These are phyloP conservation scores for Trididemnum nubilum DNA, from an alignment of 23 tunicate species.

Conservation along the genomic window DNA sequence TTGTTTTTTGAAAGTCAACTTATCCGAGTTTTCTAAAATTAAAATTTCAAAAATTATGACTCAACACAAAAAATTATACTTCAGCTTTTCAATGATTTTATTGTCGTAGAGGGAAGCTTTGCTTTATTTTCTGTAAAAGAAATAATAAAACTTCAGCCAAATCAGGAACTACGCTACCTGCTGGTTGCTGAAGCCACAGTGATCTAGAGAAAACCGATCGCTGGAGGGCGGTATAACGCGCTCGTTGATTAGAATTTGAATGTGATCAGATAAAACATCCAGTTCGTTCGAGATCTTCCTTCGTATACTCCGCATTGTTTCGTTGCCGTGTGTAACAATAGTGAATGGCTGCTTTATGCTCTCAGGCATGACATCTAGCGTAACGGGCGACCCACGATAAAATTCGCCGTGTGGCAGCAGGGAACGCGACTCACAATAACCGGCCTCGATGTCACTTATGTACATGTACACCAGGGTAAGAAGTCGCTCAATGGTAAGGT, in stretches of 20 bases:
- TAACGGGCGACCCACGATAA: constrained; percentile 65
- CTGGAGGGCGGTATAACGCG: constrained; percentile 46
- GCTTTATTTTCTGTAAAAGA: too few relatives aligned
- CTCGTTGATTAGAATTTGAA: constrained; percentile 62
- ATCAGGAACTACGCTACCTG: too few relatives aligned
- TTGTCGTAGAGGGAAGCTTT: too few relatives aligned
- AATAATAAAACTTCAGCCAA: too few relatives aligned
- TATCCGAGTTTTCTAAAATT: too few relatives aligned
- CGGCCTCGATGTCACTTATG: constrained; percentile 60
- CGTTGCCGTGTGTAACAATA: constrained; percentile 65
- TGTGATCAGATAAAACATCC: constrained; percentile 44
- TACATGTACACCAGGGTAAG: constrained; percentile 55
- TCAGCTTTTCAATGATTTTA: too few relatives aligned
- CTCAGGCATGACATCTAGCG: constrained; percentile 49
- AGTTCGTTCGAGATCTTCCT: constrained; percentile 39
- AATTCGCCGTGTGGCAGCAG: constrained; percentile 78
- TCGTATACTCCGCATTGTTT: constrained; percentile 48
- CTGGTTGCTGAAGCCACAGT: constrained; percentile 23
- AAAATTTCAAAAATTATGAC: too few relatives aligned
- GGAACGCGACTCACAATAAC: constrained; percentile 48
- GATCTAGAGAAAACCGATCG: constrained; percentile 46
- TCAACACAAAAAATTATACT: too few relatives aligned
- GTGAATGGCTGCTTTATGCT: constrained; percentile 34
- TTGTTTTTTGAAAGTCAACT: too few relatives aligned
- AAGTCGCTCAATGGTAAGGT: constrained; percentile 61